Base-by-base conservation (phyloP, 1,140 invertebrate genomes). In the Drosophila littoralis region DNA sequence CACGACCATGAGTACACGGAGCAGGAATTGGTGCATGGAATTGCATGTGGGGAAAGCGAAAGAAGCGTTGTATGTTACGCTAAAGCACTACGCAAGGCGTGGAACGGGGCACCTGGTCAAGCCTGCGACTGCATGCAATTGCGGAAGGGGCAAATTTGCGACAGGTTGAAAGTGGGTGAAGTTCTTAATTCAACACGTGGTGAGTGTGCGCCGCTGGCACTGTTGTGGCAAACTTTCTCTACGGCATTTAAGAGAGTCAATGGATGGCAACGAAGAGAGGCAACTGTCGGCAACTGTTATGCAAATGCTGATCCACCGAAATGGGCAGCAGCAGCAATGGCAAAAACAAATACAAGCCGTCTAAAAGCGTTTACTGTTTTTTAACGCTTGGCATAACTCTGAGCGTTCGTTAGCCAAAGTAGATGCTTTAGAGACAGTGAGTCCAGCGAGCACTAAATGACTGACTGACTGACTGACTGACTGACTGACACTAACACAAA, bases 161-260 rank as follows among this genome's bases (percentile, higher is more conserved):
- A 85, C 73, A 81, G 78, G 82, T 86, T 82, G 68, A 73, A 77
- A 63, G 50, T 61, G 65, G 65, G 48, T 50, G 64, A 80, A 80
- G 80, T 70, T 76, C 58, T 58, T 73, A 74, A 74, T 10, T 33
- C 51, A 65, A 55, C 35, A 50, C 28, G 45, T 84, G 80, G 71
- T 83, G 80, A 83, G 80, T 63, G 5, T 61, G 59, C 59, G 60
- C 60, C 48, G 48, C 36, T 32, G 38, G 22, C 28, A 22, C 17
- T 58, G 51, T 33, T 22, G 13, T 12, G 13, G 51, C 36, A n/a
- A 46, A 8, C 36, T 54, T 6, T 10, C 13, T 54, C 7, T 22
- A 6, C 6, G 33, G 15, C 35, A 55, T 10, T 58, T 58, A 58
- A 58, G 55, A 58, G 55, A 43, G 38, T 9, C 50, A 28, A 13